Percentiles rank a stretch among this genome's conserved stretches.
phyloP scores from a whole-genome alignment of 2,113 vertebrate species.

The Leptosomus discolor region DNA sequence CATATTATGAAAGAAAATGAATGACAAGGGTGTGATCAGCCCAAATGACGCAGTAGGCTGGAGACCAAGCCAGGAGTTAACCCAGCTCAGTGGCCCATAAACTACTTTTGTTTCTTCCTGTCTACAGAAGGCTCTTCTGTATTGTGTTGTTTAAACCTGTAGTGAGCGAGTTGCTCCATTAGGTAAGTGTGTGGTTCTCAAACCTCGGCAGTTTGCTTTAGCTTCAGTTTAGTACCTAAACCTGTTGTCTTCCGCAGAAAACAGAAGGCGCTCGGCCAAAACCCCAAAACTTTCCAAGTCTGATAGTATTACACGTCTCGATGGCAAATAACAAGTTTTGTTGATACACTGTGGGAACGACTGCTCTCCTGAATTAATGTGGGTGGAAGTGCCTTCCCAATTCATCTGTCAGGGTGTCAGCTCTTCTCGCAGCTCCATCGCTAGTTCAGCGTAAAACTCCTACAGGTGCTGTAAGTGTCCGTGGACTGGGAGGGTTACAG shows the following conservation, averaged over 20 bases:
- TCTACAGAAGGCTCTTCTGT: background rate
- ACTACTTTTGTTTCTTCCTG: background rate
- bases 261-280: background rate
- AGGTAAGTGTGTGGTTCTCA: background rate
- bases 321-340: background rate
- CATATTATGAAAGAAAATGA: background rate
- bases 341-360: background rate
- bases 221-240: background rate
- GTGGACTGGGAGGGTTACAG: fast-evolving
- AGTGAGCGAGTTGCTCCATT: background rate
- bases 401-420: background rate
- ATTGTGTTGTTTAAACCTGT: background rate
- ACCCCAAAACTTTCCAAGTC: background rate
- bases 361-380: background rate
- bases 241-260: background rate
- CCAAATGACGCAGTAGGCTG: background rate
- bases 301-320: background rate
- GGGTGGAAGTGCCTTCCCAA: background rate
- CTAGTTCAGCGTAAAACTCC: background rate
- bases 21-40: background rate
- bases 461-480: background rate
- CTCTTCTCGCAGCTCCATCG: background rate
- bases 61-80: background rate
- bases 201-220: background rate
- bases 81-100: background rate